Conservation (phyloP, 2,113 vertebrate species). For the Zingel zingel region DNA sequence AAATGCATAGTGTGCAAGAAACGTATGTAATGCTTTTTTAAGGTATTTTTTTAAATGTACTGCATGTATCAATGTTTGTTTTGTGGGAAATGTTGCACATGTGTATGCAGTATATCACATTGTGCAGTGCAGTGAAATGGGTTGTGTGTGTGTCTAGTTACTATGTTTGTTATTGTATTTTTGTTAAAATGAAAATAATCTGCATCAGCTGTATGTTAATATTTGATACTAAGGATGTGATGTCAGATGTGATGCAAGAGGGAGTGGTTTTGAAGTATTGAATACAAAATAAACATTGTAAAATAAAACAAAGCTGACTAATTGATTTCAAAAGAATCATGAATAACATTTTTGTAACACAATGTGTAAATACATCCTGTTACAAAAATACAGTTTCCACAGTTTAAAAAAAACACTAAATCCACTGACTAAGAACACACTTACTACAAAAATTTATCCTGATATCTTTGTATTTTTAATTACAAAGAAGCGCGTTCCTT, state of each 20-base stretch:
- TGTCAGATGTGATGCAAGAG: constrained; percentile 60
- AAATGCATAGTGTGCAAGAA: constrained; percentile 11
- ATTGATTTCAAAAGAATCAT: not conserved
- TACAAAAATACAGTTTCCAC: no score
- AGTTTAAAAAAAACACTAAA: no score
- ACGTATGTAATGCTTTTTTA: constrained; percentile 19
- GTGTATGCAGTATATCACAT: constrained; percentile 5
- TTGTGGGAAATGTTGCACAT: constrained; percentile 45
- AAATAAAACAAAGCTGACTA: constrained; percentile 2
- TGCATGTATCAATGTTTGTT: constrained; percentile 8
- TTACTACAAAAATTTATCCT: not conserved
- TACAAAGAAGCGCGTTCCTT: no score
- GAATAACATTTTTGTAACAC: not conserved
- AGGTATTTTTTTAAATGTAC: constrained; percentile 28
- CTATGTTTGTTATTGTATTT: constrained; percentile 3
- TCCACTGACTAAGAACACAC: no score
- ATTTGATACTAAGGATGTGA: constrained; percentile 58
- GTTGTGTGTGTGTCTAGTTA: constrained; percentile 26
- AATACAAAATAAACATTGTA: constrained; percentile 58
- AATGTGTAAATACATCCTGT: no score
- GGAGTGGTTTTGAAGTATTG: constrained; percentile 72
- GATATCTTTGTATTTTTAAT: no score
- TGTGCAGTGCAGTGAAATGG: constrained; percentile 34
- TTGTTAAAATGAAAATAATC: constrained; percentile 1
- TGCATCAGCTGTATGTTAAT: constrained; percentile 56